These are phyloP conservation scores for Conops quadrifasciatus DNA, from an alignment of 2,888 invertebrate species.

Conservation along the genomic window DNA sequence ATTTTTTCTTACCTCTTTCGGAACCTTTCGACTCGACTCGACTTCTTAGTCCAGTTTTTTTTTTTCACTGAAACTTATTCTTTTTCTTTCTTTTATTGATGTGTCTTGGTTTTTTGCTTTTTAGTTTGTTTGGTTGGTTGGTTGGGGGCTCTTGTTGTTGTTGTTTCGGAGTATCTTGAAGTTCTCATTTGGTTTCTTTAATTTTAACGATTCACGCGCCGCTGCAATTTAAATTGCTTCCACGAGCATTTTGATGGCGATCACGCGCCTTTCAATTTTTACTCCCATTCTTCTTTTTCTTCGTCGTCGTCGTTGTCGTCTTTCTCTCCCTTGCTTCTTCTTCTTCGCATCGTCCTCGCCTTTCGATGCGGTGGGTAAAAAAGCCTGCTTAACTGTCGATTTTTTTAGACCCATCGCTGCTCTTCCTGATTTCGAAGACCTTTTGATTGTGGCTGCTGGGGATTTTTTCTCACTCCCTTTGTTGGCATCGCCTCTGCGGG, in stretches of 20 bases:
- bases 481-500: not conserved
- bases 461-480: slow-evolving; percentile 18
- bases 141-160: not conserved
- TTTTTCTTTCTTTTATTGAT: slow-evolving; percentile 9
- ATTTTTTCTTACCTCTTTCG: too few species aligned
- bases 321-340: not conserved
- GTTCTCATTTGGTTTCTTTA: slow-evolving; percentile 13
- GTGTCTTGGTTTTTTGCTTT: too few species aligned
- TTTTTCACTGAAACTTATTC: too few species aligned
- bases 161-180: slow-evolving; percentile 15
- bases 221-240: slow-evolving; percentile 57
- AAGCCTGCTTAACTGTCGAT: too few species aligned
- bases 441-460: slow-evolving; percentile 23
- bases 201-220: slow-evolving; percentile 45
- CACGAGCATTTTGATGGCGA: slow-evolving; percentile 59
- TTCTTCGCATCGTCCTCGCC: not conserved
- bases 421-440: not conserved
- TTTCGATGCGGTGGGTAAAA: too few species aligned
- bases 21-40: too few species aligned
- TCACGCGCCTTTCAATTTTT: slow-evolving; percentile 55
- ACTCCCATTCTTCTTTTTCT: slow-evolving; percentile 2
- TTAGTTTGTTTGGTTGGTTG: too few species aligned
- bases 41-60: not conserved
- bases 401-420: not conserved
- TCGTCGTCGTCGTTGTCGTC: not conserved